Evolutionary conservation across 2,888 invertebrate genomes (phyloP), one percentile per base, ranked within the genome.

Genomic region (Lymantria monacha): DNA sequence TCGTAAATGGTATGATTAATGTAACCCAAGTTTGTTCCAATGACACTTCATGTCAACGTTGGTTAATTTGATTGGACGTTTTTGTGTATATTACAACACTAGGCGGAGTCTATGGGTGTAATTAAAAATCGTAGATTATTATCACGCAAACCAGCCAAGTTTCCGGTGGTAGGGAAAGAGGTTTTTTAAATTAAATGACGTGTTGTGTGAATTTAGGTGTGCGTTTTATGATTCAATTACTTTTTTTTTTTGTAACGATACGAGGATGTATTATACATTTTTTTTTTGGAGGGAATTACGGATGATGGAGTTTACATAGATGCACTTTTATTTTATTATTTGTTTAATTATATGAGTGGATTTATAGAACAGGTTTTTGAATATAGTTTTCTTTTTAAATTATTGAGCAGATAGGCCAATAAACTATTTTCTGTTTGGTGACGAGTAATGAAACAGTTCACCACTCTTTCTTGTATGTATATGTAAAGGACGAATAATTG

Each of bases 21-120:
- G 83, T 81, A 76, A 76, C 70, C 69, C 61, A 73, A 65, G 70
- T 76, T 70, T 63, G 68, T 65, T 61, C 57, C 55, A 66, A 67
- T 67, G 68, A 67, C 73, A 87, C 80, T 81, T 76, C 76, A 81
- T 77, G 85, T 87, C 85, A 86, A 65, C 82, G 74, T 63, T 70
- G 72, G 70, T 69, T 87, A 87, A 90, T 85, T 78, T 78, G 87
- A 89, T 89, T 90, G 88, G 89, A 88, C 88, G 83, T 82, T 83
- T 85, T 71, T 77, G 81, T 77, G 81, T 84, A 85, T 85, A 87
- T 85, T 67, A 67, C 79, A 74, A 76, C 77, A 65, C 71, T 76
- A 75, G 84, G 82, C 80, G 85, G 84, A 63, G 85, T 77, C 74
- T 85, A 81, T 80, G 74, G 82, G 61, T 80, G 74, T 85, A 85